Conservation (phyloP, 2,888 invertebrate species). For the Agrotis segetum region DNA sequence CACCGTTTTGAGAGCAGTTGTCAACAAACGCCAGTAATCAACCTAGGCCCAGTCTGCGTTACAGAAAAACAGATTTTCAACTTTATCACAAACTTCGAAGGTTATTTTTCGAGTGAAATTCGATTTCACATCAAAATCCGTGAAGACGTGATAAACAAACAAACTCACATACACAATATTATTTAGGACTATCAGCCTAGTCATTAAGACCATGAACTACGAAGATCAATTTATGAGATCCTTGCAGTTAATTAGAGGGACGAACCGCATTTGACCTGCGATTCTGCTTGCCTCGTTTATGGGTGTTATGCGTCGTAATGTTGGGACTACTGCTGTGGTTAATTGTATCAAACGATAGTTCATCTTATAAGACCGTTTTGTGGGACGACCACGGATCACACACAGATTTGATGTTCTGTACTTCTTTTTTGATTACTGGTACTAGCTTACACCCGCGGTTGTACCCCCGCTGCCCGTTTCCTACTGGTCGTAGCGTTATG, state of each 20-base stretch:
- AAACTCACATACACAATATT: background rate
- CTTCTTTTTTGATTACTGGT: no score
- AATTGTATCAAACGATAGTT: conserved; percentile 41
- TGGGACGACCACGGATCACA: background rate
- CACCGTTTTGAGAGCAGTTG: no score
- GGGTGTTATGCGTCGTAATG: conserved; percentile 42
- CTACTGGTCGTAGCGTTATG: no score
- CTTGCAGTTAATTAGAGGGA: conserved; percentile 46
- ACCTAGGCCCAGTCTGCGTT: no score
- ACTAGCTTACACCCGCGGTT: no score
- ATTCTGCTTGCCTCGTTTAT: conserved; percentile 37
- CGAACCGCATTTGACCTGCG: conserved; percentile 48
- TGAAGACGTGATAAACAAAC: background rate
- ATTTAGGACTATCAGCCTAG: conserved; percentile 5
- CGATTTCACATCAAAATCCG: no score
- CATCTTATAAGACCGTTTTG: conserved; percentile 18
- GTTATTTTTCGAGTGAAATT: no score
- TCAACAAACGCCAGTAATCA: no score
- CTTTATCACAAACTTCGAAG: no score
- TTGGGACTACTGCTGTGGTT: conserved; percentile 13
- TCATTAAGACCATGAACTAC: conserved; percentile 62
- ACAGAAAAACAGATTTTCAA: no score
- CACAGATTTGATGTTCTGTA: conserved; percentile 11
- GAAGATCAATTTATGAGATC: conserved; percentile 53
- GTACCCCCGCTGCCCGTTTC: no score